Conservation (phyloP, 1,140 invertebrate genomes). For the Aphis gossypii region DNA sequence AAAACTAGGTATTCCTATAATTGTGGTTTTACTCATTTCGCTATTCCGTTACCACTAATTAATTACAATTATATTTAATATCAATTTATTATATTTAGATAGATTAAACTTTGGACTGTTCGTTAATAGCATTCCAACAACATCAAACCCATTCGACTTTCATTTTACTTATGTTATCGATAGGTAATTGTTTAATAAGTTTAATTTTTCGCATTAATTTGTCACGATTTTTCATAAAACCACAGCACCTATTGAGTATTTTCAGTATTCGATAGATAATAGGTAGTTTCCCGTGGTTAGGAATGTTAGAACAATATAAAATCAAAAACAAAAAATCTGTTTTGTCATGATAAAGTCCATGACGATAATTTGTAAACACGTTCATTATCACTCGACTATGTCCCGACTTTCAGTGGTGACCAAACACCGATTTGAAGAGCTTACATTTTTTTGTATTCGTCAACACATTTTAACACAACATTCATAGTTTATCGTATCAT, state of each 20-base stretch:
- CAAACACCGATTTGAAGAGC: neutral
- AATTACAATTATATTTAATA: no score
- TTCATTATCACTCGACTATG: neutral
- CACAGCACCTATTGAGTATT: no score
- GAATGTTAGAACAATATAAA: no score
- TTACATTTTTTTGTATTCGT: neutral
- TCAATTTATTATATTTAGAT: no score
- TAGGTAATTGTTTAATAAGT: neutral
- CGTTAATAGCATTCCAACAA: neutral
- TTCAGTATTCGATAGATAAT: no score
- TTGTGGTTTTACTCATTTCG: neutral
- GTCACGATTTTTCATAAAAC: neutral
- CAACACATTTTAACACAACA: neutral
- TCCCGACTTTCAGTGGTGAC: neutral
- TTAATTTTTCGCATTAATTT: neutral
- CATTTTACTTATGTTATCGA: neutral
- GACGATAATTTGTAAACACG: neutral
- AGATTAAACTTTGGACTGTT: no score
- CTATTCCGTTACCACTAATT: neutral
- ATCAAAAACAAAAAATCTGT: no score
- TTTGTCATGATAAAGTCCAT: no score
- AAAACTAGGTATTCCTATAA: neutral
- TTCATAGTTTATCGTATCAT: neutral
- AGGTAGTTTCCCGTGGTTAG: no score
- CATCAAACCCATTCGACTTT: neutral